A percentile compares a stretch with the other conserved stretches of the same genome.
These are phyloP conservation scores for Agrochola lota DNA, from an alignment of 2,888 invertebrate species.

Conservation along the genomic window DNA sequence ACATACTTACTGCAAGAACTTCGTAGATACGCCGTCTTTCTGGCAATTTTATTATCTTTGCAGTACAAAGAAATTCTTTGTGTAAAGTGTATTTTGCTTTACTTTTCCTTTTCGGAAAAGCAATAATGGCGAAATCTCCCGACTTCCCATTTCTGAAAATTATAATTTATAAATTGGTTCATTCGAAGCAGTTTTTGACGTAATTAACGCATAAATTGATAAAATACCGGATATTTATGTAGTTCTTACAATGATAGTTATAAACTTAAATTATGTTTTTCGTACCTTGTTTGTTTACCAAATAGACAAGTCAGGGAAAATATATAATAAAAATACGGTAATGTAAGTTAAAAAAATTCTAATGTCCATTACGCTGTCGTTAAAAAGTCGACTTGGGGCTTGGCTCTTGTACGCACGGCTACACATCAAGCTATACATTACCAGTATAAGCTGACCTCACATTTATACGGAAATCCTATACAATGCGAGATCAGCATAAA, in stretches of 20 bases:
- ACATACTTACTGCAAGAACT: not conserved
- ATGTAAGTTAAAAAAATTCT: not conserved
- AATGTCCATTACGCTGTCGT: not conserved
- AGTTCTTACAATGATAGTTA: not conserved
- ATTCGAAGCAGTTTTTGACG: not conserved
- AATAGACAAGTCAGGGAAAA: not conserved
- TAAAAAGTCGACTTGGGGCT: slow-evolving; percentile 2
- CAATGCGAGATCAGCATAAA: too few relatives aligned
- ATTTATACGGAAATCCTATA: too few relatives aligned
- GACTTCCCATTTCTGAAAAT: not conserved
- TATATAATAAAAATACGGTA: not conserved
- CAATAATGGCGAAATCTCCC: not conserved
- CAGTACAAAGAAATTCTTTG: not conserved
- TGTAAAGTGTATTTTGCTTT: not conserved
- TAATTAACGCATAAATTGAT: not conserved
- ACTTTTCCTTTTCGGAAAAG: not conserved
- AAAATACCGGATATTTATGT: not conserved
- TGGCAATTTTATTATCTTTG: not conserved
- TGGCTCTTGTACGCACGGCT: too few relatives aligned
- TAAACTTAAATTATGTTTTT: not conserved
- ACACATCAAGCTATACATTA: too few relatives aligned
- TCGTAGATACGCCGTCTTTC: too few relatives aligned
- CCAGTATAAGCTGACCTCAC: too few relatives aligned
- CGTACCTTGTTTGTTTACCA: not conserved
- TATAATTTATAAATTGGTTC: not conserved